Evolutionary conservation across 2,888 invertebrate species (phyloP), one percentile per base, ranked within the genome.

Genomic region (Tetragonula carbonaria): DNA sequence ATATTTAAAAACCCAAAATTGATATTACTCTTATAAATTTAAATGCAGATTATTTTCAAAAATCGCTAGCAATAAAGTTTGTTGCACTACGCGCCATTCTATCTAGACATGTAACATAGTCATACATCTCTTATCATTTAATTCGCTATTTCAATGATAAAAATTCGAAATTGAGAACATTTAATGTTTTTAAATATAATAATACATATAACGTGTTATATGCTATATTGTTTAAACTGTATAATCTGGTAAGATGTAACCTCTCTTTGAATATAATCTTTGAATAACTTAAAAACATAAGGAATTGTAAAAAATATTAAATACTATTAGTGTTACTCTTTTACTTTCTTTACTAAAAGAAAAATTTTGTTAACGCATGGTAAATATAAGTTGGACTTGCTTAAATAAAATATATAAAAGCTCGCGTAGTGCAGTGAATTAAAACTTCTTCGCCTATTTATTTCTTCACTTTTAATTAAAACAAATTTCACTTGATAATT

Each of bases 1-100:
- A 63, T 62, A 21, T 62, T 72, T 16, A 66, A 50, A 38, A 70
- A 80, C 74, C 45, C 38, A 45, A 76, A 57, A 53, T 72, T 75
- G 18, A 23, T 45, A 28, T 50, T 57, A 57, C 21, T 51, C 8
- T 59, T 68, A 4, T 23, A n/a, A 66, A 70, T 71, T 74, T 23
- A 18, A 59, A 18, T 70, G 14, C 57, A 14, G 21, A 59, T 8
- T 68, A 23, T n/a, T 45, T 62, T 63, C 59, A 38, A 55, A 33
- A 45, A 38, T 73, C 14, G 45, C 38, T 23, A 16, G 33, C n/a
- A 2, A n/a, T 51, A 28, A 57, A 51, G 23, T 66, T 28, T 21
- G n/a, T 71, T 66, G 45, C 50, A 13, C 38, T 76, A 38, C 38
- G 16, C 21, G 11, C 3, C 38, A 33, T 59, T 59, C 57, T 80